Base-by-base conservation (phyloP, 1,140 invertebrate genomes). In the Calliphora vicina region DNA sequence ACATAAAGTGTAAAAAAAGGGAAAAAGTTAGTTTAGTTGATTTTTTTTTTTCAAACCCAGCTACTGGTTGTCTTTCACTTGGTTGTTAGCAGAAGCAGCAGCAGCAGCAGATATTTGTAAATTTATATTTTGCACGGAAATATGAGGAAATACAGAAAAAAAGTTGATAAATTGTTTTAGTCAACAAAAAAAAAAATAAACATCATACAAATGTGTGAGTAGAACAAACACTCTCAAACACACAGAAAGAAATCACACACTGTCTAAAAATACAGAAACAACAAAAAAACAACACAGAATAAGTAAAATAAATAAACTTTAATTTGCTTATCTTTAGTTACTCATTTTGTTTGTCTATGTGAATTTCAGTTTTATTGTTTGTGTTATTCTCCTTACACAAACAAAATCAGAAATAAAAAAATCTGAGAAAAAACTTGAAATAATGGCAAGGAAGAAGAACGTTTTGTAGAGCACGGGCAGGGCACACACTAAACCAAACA, bases 261-360 rank as follows among this genome's bases (percentile, higher is more conserved):
- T 35, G 35, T 35, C n/a, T 57, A 67, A 67, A 67, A 67, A 67
- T 67, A 67, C 6, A 23, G 4, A 57, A 57, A 23, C 6, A 61
- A 61, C 2, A 67, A 23, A 57, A 57, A 13, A 57, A 57, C 50
- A 57, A n/a, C 45, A n/a, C 12, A 10, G 17, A 57, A 57, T n/a
- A 57, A 57, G 13, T 17, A 57, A 23, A 67, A 67, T 67, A 67
- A 67, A 20, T 67, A 67, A 67, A 67, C 9, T 67, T 67, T 67
- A 67, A 67, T 35, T 76, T 76, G 73, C 73, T 76, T 76, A 76
- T 76, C 26, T 76, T 29, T 76, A 35, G 73, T 42, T 42, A 76
- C 73, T 29, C 73, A 42, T 76, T 76, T 76, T 42, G 73, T 42
- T 76, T 76, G 73, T 76, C 13, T 76, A 76, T 76, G 35, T n/a